Evolutionary conservation across 1,140 invertebrate genomes (phyloP), one percentile per base, ranked within the genome.

Genomic region (Orussus abietinus): DNA sequence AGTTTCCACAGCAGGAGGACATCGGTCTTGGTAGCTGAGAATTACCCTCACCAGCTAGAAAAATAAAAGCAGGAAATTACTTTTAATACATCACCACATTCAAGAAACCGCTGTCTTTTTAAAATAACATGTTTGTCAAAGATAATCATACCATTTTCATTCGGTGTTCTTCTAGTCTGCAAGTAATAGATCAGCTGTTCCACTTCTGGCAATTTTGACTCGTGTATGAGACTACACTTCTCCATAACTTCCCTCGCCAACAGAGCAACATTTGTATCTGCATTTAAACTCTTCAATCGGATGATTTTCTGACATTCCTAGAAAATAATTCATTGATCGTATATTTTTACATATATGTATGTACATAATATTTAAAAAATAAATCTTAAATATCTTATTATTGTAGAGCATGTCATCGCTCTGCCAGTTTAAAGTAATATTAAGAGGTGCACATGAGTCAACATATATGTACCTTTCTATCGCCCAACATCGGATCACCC

Each of bases 171-270:
- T 41, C 92, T 78, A 69, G 87, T 92, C 69, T 94, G 88, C 17
- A 96, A 74, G 73, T 94, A 95, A 66, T 86, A 89, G 49, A 96
- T 83, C n/a, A 93, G 76, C 60, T 94, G 91, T 66, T 95, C 89
- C 3, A 96, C 85, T 74, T 96, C 90, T 7, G 80, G 76, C 15
- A 90, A 57, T 67, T 91, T 88, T 2, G 85, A 86, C 38, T 84
- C 82, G 65, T 92, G 88, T 59, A 96, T 94, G 11, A 96, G 73
- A 58, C 85, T 84, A 72, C 92, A 96, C 70, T 90, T 88, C 42
- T 88, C 82, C 28, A 96, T 82, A 5, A 96, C 88, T 75, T 93
- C 88, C 57, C 83, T 84, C 3, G 92, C 88, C 43, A 96, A 66
- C 3, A 80, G 77, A 42, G 79, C 75, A 47, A 92, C 84, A 74